Evolutionary conservation across 2,113 vertebrate species (phyloP).

Genomic region (Prinia subflava): DNA sequence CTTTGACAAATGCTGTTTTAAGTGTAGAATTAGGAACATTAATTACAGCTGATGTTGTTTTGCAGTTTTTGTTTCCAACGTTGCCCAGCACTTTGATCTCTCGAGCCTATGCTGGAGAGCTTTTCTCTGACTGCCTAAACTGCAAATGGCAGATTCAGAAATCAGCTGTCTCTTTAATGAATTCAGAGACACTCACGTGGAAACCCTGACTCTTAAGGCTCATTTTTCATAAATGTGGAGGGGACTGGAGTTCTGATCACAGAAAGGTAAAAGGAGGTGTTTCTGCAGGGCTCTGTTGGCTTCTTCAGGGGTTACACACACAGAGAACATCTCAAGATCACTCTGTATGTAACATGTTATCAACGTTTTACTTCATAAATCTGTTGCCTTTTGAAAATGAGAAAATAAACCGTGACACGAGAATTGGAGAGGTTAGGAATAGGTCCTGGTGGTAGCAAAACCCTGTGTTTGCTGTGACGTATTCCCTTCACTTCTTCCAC

Average conservation of each 20-base stretch:
- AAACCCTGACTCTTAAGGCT: slow-evolving; percentile 27
- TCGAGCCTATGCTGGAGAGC: not conserved
- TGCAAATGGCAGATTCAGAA: slow-evolving; percentile 58
- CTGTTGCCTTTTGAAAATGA: slow-evolving; percentile 13
- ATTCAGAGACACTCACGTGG: slow-evolving; percentile 25
- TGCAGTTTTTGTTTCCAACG: not conserved
- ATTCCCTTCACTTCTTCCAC: not conserved
- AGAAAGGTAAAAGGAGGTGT: slow-evolving; percentile 46
- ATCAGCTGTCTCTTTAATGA: slow-evolving; percentile 54
- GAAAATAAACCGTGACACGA: not conserved
- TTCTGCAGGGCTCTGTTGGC: not conserved
- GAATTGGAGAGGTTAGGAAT: not conserved
- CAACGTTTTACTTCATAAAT: slow-evolving; percentile 5
- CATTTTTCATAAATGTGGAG: slow-evolving; percentile 37
- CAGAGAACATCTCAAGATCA: not conserved
- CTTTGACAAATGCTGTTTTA: not conserved
- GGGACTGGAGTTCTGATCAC: not conserved
- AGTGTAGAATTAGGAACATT: not conserved
- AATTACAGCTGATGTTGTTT: not conserved
- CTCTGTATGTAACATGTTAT: not conserved
- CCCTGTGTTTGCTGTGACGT: not conserved
- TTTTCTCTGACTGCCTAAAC: slow-evolving; percentile 27
- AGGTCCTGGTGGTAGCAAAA: not conserved
- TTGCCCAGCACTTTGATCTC: not conserved
- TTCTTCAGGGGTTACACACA: not conserved